Conservation (phyloP, 2,113 vertebrate genomes). For the Pterophyllum scalare region DNA sequence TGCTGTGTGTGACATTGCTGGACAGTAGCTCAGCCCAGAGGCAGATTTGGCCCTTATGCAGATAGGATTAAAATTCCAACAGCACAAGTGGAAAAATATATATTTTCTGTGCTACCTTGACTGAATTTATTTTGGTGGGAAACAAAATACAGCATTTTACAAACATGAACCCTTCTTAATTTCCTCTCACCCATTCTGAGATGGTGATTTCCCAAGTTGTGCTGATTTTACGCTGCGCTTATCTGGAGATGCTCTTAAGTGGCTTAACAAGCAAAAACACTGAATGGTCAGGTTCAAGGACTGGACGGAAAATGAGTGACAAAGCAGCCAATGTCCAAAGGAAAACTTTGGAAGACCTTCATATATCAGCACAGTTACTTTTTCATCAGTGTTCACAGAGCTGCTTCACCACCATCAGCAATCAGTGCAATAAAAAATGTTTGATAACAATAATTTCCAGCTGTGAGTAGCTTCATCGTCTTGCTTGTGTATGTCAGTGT, state of each 20-base stretch:
- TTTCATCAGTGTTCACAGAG: not conserved
- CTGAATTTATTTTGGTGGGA: constrained; percentile 6
- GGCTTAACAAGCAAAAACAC: too few species aligned
- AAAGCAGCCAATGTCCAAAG: too few species aligned
- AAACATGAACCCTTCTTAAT: too few species aligned
- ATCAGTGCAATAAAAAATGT: not conserved
- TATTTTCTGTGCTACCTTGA: constrained; percentile 11
- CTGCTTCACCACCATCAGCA: not conserved
- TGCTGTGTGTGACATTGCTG: constrained; percentile 39
- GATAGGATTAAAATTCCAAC: constrained; percentile 33
- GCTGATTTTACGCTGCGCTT: too few species aligned
- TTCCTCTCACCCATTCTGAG: too few species aligned
- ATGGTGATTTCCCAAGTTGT: too few species aligned
- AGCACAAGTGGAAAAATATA: not conserved
- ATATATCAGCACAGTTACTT: not conserved
- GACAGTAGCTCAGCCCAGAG: constrained; percentile 4
- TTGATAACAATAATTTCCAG: not conserved
- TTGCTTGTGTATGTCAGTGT: not conserved
- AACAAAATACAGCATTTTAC: not conserved
- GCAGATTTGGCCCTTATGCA: not conserved
- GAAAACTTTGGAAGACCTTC: too few species aligned
- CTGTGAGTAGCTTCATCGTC: not conserved
- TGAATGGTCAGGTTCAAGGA: too few species aligned
- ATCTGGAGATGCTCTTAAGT: too few species aligned
- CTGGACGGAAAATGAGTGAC: too few species aligned